Evolutionary conservation across 1,140 invertebrate genomes (phyloP), one percentile per base, ranked within the genome.

Genomic region (Cryptotermes secundus): DNA sequence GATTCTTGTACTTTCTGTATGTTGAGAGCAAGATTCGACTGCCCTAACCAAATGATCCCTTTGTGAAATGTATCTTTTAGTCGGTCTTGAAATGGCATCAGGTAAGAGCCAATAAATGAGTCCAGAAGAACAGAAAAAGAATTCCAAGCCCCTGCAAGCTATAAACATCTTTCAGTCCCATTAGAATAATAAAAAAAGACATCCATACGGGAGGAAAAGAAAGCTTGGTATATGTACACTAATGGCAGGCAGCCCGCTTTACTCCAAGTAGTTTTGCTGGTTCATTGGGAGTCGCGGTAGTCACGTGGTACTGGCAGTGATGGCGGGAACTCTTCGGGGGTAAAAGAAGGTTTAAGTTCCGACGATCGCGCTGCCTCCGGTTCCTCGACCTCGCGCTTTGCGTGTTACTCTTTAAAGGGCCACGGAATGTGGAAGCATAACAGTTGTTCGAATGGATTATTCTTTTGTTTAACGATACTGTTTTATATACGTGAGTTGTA

Each of bases 181-280:
- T 72, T 72, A 72, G 59, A 72, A 72, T 72, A 72, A 72, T 72
- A 72, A 72, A 72, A 59, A 72, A 72, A 72, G 59, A 31, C 59
- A 72, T 31, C 59, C 59, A 72, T 72, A 31, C 14, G 59, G 31
- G 59, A 72, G 14, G 26, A 16, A 72, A 72, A 72, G 59, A 31
- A 72, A 72, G n/a, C n/a, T 72, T 16, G 59, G 59, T 72, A 26
- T 72, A 14, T 72, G 59, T 72, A 12, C n/a, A 16, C 31, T 22
- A 3, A 49, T 22, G 14, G 45, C 1, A 19, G 45, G 45, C 38
- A 38, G 53, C 19, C n/a, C n/a, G 59, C 59, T n/a, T n/a, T 4
- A n/a, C 59, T 72, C 59, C 59, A 72, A 72, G 59, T 72, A 72
- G 59, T 72, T 49, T 49, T 72, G 59, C 59, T 72, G 59, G 59